Evolutionary conservation across 2,797 vertebrate genomes (phyloP).

Genomic region (Cynopterus sphinx): DNA sequence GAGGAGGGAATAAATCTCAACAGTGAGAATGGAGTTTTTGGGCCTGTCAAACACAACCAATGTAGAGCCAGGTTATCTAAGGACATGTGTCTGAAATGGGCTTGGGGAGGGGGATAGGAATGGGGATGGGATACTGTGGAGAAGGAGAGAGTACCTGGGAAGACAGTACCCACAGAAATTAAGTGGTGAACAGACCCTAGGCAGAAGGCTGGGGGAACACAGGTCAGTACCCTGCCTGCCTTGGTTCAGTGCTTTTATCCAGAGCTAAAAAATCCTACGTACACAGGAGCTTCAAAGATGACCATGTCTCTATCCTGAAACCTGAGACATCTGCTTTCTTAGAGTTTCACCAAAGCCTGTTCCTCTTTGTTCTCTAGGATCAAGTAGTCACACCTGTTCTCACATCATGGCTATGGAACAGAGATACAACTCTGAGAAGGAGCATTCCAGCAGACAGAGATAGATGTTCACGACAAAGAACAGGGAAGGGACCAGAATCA

Average conservation of each 20-base stretch:
- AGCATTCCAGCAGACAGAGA: neutral
- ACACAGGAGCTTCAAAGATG: neutral
- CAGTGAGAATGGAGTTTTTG: neutral
- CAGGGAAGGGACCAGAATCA: neutral
- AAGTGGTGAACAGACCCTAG: neutral
- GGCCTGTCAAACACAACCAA: neutral
- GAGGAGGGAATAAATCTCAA: neutral
- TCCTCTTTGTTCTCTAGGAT: neutral
- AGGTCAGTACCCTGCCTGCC: neutral
- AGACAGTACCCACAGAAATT: neutral
- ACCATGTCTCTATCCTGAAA: neutral
- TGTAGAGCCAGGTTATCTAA: neutral
- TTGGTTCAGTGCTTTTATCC: neutral
- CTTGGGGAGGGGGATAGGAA: neutral
- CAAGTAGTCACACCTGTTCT: neutral
- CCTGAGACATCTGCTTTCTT: neutral
- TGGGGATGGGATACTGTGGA: neutral
- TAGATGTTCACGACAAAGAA: neutral
- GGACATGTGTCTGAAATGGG: neutral
- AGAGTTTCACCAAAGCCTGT: neutral
- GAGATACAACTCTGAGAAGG: neutral
- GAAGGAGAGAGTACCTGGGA: neutral
- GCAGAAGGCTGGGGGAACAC: neutral
- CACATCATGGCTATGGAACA: neutral
- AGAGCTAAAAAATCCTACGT: neutral